Evolutionary conservation across 2,797 vertebrate genomes (phyloP).

Genomic region (Pipistrellus kuhlii): DNA sequence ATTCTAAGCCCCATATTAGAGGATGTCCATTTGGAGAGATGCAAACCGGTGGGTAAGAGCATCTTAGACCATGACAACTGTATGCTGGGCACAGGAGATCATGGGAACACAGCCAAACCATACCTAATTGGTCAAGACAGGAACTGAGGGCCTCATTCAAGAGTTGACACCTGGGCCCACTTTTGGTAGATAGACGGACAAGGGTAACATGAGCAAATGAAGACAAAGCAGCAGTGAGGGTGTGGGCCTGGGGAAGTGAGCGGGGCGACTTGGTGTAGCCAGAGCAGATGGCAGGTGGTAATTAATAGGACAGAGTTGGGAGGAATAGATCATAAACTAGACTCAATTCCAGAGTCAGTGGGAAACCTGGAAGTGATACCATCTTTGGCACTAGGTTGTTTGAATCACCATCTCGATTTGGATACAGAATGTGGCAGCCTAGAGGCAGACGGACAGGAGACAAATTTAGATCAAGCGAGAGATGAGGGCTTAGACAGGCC

Average conservation of each 20-base stretch:
- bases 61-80: not conserved
- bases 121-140: not conserved
- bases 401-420: slow-evolving; percentile 51
- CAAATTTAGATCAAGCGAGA: slow-evolving; percentile 53
- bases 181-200: not conserved
- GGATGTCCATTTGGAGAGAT: not conserved
- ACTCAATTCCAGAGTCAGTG: not conserved
- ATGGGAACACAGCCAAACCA: not conserved
- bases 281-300: not conserved
- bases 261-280: not conserved
- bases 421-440: not conserved
- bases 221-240: not conserved
- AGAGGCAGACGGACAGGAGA: not conserved
- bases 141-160: not conserved
- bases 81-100: not conserved
- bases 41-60: not conserved
- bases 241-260: not conserved
- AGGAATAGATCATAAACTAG: not conserved
- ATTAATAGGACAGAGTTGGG: not conserved
- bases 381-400: not conserved
- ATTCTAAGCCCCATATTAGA: not conserved
- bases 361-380: not conserved
- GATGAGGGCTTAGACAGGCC: not conserved
- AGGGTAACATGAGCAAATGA: not conserved
- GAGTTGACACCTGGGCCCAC: not conserved